phyloP scores from a whole-genome alignment of 1,140 invertebrate genomes.

The Drosophila aff. region DNA sequence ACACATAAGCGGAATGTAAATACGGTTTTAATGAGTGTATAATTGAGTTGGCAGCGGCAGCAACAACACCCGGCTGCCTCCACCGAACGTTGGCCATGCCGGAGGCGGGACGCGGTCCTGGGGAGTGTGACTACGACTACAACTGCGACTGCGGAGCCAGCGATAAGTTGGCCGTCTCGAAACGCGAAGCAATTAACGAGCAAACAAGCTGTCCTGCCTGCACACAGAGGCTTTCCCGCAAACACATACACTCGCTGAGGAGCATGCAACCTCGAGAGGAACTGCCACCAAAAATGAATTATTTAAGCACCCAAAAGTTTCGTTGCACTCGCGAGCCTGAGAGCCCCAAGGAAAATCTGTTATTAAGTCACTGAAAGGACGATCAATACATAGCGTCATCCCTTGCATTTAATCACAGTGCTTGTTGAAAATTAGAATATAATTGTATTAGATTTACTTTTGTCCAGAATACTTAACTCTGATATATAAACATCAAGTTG shows the following conservation, averaged over 20 bases:
- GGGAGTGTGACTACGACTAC: constrained; percentile 7
- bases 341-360: constrained; percentile 1
- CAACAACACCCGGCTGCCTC: constrained; percentile 16
- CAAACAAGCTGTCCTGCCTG: constrained; percentile 44
- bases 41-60: constrained; percentile 56
- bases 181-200: constrained; percentile 57
- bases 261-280: constrained; percentile 38
- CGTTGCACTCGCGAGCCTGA: constrained; percentile 15
- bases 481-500: no score
- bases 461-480: no score
- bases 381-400: constrained; percentile 2
- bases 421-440: no score
- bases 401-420: not conserved
- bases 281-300: constrained; percentile 42
- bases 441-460: no score
- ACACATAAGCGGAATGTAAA: constrained; percentile 44
- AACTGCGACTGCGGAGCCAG: constrained; percentile 11
- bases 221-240: not conserved
- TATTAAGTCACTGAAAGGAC: constrained; percentile 7
- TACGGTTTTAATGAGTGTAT: constrained; percentile 63
- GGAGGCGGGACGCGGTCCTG: constrained; percentile 2
- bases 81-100: constrained; percentile 3
- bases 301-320: constrained; percentile 40
- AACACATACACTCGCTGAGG: not conserved
- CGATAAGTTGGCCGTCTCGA: constrained; percentile 46